phyloP scores from a whole-genome alignment of 2,888 invertebrate species.

The Ochropacha duplaris region DNA sequence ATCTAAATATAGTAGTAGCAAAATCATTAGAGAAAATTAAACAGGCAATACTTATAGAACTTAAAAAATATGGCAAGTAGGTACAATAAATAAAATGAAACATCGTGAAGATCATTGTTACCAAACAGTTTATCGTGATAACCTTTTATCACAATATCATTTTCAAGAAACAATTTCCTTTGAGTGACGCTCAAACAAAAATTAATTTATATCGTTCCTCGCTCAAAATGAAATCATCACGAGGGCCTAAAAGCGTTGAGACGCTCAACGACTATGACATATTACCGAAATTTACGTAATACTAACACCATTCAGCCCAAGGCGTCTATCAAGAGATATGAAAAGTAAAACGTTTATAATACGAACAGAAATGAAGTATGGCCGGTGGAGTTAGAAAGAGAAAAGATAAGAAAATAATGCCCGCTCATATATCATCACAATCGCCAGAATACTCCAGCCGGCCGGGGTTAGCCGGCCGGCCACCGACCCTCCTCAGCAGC shows the following conservation, averaged over 20 bases:
- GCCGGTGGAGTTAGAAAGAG: constrained; percentile 78
- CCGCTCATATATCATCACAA: constrained; percentile 81
- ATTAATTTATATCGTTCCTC: constrained; percentile 58
- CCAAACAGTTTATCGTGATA: constrained; percentile 44
- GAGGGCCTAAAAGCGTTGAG: constrained; percentile 40
- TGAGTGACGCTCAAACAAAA: constrained; percentile 57
- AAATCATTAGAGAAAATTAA: too few species aligned
- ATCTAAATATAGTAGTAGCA: too few species aligned
- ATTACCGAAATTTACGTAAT: constrained; percentile 72
- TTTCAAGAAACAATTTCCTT: constrained; percentile 63
- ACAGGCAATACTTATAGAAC: too few species aligned
- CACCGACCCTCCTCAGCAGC: constrained; percentile 73
- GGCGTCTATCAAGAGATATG: constrained; percentile 72
- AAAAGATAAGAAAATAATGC: constrained; percentile 83
- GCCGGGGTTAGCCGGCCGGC: constrained; percentile 60
- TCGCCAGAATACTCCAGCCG: constrained; percentile 75
- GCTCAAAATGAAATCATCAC: constrained; percentile 60
- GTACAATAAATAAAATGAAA: constrained; percentile 8
- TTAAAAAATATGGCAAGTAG: too few species aligned
- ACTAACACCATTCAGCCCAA: constrained; percentile 66
- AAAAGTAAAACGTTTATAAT: constrained; percentile 79
- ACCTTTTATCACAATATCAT: constrained; percentile 56
- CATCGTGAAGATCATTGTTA: constrained; percentile 41
- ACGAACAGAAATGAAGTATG: constrained; percentile 76
- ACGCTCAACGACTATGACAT: constrained; percentile 56